These are phyloP conservation scores for Chlorocebus sabaeus DNA, from an alignment of 2,113 vertebrate species.

Conservation along the genomic window DNA sequence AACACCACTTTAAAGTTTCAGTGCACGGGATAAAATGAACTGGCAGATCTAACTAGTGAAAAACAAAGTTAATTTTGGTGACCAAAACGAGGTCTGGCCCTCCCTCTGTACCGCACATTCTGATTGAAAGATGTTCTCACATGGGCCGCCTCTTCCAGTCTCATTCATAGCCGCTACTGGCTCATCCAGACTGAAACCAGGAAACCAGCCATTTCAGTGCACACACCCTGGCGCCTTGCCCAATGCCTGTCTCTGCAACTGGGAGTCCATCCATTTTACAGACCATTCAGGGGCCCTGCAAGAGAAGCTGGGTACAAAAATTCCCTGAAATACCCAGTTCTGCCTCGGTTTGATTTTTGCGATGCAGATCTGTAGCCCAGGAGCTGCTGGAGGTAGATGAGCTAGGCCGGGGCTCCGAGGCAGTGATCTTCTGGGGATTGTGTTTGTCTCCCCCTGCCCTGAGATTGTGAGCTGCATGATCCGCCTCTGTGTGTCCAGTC, in stretches of 20 bases:
- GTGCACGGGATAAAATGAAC: not conserved
- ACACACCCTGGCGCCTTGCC: not conserved
- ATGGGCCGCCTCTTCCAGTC: not conserved
- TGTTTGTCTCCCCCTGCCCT: not conserved
- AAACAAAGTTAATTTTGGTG: no score
- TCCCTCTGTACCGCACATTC: not conserved
- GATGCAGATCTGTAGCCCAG: rapidly evolving
- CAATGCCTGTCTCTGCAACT: not conserved
- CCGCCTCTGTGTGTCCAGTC: not conserved
- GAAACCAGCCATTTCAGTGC: not conserved
- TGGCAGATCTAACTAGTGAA: not conserved
- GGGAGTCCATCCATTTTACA: not conserved
- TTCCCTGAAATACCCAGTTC: not conserved
- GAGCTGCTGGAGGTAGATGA: not conserved
- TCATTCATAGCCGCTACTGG: not conserved
- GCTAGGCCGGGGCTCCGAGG: rapidly evolving
- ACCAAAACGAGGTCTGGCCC: not conserved
- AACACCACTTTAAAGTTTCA: not conserved
- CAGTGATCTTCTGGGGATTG: not conserved
- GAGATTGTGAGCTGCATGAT: not conserved
- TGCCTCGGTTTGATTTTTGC: not conserved
- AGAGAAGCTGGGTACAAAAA: not conserved
- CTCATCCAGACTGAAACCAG: not conserved
- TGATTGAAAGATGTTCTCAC: not conserved
- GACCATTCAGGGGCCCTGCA: not conserved